Evolutionary conservation across 2,797 vertebrate species (phyloP).

Genomic region (Sardinella longiceps): DNA sequence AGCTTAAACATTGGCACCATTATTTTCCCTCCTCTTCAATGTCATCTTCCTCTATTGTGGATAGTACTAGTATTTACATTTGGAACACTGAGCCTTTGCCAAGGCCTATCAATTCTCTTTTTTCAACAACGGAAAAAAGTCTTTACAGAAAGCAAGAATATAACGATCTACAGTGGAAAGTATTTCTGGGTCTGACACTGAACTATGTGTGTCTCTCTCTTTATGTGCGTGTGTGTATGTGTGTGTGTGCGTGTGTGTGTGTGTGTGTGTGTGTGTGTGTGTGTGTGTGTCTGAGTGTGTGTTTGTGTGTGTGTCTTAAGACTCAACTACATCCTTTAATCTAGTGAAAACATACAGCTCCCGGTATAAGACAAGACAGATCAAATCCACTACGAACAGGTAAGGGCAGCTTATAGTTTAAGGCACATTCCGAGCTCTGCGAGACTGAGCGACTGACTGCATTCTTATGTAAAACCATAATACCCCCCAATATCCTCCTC

Average conservation of each 20-base stretch:
- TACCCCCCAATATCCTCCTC: slow-evolving; percentile 7
- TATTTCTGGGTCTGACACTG: slow-evolving; percentile 52
- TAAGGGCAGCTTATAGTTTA: slow-evolving; percentile 12
- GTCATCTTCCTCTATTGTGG: neutral
- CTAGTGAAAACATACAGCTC: neutral
- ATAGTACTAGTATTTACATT: slow-evolving; percentile 24
- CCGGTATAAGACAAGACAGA: neutral
- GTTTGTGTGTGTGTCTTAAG: slow-evolving; percentile 18
- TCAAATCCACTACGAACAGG: slow-evolving; percentile 3
- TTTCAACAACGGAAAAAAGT: neutral
- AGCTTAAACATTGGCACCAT: neutral
- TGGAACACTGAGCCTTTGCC: neutral
- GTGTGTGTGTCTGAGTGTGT: slow-evolving; percentile 10
- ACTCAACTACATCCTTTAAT: slow-evolving; percentile 50
- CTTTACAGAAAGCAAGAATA: slow-evolving; percentile 24
- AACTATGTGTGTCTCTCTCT: slow-evolving; percentile 15
- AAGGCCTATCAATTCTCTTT: neutral
- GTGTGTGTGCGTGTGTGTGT: neutral
- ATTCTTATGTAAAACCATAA: slow-evolving; percentile 25
- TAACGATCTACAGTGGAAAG: slow-evolving; percentile 47
- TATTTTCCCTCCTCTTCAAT: neutral
- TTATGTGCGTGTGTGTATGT: neutral
- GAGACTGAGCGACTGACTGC: neutral
- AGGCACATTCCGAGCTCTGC: neutral
- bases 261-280: neutral